phyloP scores from a whole-genome alignment of 2,797 vertebrate genomes.

The Eptatretus atami region DNA sequence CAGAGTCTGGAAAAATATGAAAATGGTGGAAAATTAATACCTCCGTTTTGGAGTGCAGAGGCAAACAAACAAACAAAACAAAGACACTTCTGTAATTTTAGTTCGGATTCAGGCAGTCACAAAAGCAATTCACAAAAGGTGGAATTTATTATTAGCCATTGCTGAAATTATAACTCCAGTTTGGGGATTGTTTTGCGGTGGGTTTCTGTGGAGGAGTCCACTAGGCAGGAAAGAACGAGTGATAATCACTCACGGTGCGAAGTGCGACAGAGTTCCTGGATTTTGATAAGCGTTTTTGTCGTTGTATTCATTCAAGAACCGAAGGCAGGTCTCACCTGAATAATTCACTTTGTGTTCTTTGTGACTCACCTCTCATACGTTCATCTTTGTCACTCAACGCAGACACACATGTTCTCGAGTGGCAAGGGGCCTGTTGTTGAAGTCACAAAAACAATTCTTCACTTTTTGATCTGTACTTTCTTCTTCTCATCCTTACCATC shows the following conservation, averaged over 20 bases:
- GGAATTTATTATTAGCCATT: too few species aligned
- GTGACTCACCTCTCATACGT: neutral
- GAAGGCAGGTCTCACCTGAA: conserved; percentile 21
- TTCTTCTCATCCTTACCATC: conserved; percentile 2
- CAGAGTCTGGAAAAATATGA: too few species aligned
- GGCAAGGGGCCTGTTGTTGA: neutral
- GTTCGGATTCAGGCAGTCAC: too few species aligned
- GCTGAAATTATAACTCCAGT: too few species aligned
- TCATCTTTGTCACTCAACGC: too few species aligned
- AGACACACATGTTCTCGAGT: neutral
- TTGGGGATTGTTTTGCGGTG: conserved; percentile 15
- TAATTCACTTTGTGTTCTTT: neutral
- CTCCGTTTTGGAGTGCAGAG: too few species aligned
- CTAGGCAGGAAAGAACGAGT: conserved; percentile 46
- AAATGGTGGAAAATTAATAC: too few species aligned
- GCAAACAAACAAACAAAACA: too few species aligned
- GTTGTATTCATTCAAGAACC: conserved; percentile 65
- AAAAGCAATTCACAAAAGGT: too few species aligned
- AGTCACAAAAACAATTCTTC: neutral
- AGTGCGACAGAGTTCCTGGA: conserved; percentile 22
- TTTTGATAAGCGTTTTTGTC: conserved; percentile 27
- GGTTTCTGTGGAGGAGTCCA: conserved; percentile 81
- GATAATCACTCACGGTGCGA: conserved; percentile 53
- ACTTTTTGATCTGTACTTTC: conserved; percentile 9
- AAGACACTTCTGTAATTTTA: too few species aligned